Evolutionary conservation across 2,888 invertebrate species (phyloP).

Genomic region (Apamea sordens): DNA sequence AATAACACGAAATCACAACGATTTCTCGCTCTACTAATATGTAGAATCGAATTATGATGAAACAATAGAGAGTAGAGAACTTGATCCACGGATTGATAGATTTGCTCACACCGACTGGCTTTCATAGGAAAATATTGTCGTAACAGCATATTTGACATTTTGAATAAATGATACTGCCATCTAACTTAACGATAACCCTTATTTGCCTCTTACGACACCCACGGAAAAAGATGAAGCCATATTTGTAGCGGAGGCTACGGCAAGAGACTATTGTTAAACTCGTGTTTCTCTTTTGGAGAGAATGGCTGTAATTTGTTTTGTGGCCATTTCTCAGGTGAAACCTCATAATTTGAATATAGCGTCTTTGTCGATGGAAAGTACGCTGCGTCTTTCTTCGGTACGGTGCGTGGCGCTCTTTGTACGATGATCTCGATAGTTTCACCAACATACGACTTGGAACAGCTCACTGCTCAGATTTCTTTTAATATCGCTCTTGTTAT

Average conservation of each 20-base stretch:
- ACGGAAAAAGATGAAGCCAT: conserved; percentile 50
- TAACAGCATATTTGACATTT: conserved; percentile 39
- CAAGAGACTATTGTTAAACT: conserved; percentile 58
- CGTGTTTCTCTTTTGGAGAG: conserved; percentile 65
- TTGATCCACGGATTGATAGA: background rate
- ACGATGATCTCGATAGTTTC: conserved; percentile 84
- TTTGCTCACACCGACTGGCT: conserved; percentile 24
- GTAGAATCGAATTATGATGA: conserved; percentile 21
- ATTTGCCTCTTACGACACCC: conserved; percentile 41
- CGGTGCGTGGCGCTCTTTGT: conserved; percentile 80
- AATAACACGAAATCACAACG: conserved; percentile 8
- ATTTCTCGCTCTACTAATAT: conserved; percentile 30
- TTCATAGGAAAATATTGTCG: conserved; percentile 11
- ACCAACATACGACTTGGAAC: conserved; percentile 75
- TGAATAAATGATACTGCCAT: conserved; percentile 27
- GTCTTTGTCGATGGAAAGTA: conserved; percentile 81
- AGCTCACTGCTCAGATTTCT: conserved; percentile 70
- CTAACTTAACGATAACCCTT: conserved; percentile 33
- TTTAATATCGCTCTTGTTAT: conserved; percentile 64
- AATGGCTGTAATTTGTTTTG: conserved; percentile 69
- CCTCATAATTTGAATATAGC: conserved; percentile 78
- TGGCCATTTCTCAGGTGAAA: conserved; percentile 73
- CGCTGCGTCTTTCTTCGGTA: conserved; percentile 76
- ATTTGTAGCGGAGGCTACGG: conserved; percentile 34
- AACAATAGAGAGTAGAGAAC: conserved; percentile 33